Base-by-base conservation (phyloP, 2,888 invertebrate species). In the Limenitis camilla region DNA sequence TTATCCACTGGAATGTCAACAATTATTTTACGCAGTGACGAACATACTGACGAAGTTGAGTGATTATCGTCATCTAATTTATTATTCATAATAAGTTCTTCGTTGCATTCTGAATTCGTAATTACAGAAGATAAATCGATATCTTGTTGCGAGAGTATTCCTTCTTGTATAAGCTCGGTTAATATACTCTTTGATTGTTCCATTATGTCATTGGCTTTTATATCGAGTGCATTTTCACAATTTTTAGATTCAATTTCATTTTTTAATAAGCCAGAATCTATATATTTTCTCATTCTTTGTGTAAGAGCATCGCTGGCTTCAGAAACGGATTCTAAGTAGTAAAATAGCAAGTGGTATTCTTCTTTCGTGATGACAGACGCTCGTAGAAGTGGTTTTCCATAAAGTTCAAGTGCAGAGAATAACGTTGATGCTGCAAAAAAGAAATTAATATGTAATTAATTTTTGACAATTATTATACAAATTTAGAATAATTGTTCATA, bases 371-470 rank as follows among this genome's bases (percentile, higher is more conserved):
- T 86, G 55, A 78, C 85, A 41, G 86, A 81, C 45, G 88, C 88
- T 36, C 88, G 77, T 32, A 87, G 68, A 51, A 92, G 77, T 1
- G 91, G 91, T 63, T 90, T 89, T 19, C 90, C 91, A 69, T 91
- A 92, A 52, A 91, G 76, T 70, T 91, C 91, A 62, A 89, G 87
- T 44, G 90, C 91, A 58, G 91, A 91, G 71, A 88, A 88, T 55
- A 92, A 72, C 56, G 89, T 88, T 57, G 87, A 76, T 63, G 87
- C 88, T 88, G 87, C 58, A 86, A 87, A 62, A 70, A 74, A 72
- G 70, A 70, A 68, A 65, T 64, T 52, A 42, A 19, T 2, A 19
- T 19, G 19, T 19, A 19, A 19, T 2, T 19, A 19, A 19, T 19
- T 19, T 19, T 19, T 19, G 19, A 19, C 19, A 19, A 19, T 19